A percentile compares a stretch with the other conserved stretches of the same genome.
Evolutionary conservation across 2,797 vertebrate species (phyloP).

Genomic region (Phoebastria nigripes): DNA sequence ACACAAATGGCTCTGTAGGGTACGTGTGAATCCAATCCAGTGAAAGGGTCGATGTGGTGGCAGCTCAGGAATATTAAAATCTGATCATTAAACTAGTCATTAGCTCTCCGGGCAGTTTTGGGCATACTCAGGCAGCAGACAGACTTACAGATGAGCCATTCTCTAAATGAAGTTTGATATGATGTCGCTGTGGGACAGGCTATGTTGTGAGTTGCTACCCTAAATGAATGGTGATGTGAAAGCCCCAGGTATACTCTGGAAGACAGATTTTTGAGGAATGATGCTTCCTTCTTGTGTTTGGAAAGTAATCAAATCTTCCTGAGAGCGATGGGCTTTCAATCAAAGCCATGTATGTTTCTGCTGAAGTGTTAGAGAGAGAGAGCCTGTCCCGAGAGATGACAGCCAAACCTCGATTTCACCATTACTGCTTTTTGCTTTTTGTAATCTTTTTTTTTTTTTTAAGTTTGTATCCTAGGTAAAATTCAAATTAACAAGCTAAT

Average conservation of each 20-base stretch:
- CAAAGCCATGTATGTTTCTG: neutral
- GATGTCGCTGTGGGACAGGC: neutral
- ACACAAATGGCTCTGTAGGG: neutral
- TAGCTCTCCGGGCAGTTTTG: neutral
- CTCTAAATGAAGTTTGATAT: slow-evolving; percentile 14
- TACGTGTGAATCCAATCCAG: neutral
- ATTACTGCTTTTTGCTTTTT: neutral
- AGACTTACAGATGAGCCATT: neutral
- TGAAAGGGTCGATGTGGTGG: neutral
- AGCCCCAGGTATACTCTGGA: neutral
- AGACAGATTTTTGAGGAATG: slow-evolving; percentile 29
- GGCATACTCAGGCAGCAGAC: neutral
- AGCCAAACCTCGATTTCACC: neutral
- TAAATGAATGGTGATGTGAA: slow-evolving; percentile 34
- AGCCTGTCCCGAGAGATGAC: neutral
- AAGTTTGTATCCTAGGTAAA: neutral
- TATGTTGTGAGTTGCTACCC: neutral
- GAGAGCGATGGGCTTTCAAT: slow-evolving; percentile 24
- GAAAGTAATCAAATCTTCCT: slow-evolving; percentile 35
- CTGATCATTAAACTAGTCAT: neutral
- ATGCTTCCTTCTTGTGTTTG: slow-evolving; percentile 1
- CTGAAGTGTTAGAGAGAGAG: neutral
- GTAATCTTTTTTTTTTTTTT: neutral
- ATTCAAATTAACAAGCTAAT: neutral
- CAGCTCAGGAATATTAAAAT: slow-evolving; percentile 1